Conservation (phyloP, 2,888 invertebrate genomes). For the Eristalis arbustorum region DNA sequence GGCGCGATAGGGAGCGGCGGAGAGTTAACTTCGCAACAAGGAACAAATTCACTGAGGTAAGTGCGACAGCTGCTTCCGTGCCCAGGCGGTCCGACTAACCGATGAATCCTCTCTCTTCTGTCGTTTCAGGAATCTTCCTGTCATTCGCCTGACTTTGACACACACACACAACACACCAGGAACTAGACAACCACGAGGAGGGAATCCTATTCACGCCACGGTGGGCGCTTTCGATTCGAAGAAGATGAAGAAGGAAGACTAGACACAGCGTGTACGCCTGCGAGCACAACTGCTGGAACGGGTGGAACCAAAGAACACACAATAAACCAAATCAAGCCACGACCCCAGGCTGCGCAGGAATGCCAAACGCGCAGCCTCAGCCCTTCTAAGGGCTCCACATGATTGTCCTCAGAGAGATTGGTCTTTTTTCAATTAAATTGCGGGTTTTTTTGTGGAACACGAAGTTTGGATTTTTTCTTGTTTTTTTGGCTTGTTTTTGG, state of each 20-base stretch:
- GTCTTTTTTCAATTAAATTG: slow-evolving; percentile 34
- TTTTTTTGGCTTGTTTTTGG: neutral
- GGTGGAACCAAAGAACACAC: slow-evolving; percentile 21
- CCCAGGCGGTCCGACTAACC: neutral
- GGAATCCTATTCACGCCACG: neutral
- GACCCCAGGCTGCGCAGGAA: slow-evolving; percentile 41
- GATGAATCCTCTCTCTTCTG: neutral
- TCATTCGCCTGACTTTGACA: slow-evolving; percentile 58
- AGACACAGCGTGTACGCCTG: neutral
- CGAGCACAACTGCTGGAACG: neutral
- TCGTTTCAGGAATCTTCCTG: slow-evolving; percentile 66
- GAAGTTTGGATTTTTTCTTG: too few relatives aligned
- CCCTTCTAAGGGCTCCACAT: slow-evolving; percentile 79
- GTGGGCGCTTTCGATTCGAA: neutral
- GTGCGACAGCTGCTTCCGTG: neutral
- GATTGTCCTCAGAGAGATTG: slow-evolving; percentile 74
- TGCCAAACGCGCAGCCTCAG: slow-evolving; percentile 71
- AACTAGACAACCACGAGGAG: slow-evolving; percentile 11
- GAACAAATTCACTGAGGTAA: slow-evolving; percentile 70
- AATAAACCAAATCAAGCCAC: slow-evolving; percentile 27
- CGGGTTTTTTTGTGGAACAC: neutral
- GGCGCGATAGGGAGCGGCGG: slow-evolving; percentile 56
- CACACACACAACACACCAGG: neutral
- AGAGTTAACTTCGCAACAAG: slow-evolving; percentile 62
- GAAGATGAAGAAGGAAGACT: neutral